A percentile compares a stretch with the other conserved stretches of the same genome.
These are phyloP conservation scores for Enteromius viviparus DNA, from an alignment of 2,797 vertebrate species.

Conservation along the genomic window DNA sequence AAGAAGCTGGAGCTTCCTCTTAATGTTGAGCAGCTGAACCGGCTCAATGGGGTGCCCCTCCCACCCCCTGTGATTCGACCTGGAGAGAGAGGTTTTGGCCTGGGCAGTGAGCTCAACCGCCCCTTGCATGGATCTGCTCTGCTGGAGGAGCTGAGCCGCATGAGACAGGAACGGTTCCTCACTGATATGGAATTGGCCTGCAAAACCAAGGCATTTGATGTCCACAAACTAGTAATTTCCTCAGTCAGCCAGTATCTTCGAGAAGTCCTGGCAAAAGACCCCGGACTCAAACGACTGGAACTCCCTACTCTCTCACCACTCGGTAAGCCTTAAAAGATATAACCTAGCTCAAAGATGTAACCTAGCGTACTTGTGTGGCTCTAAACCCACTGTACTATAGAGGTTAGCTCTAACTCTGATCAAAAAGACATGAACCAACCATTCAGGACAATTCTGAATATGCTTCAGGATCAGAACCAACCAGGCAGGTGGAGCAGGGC, in stretches of 20 bases:
- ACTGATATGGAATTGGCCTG: constrained; percentile 84
- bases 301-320: constrained; percentile 79
- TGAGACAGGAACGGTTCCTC: constrained; percentile 84
- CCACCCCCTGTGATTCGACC: constrained; percentile 77
- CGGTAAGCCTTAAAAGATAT: constrained; percentile 62
- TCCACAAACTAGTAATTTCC: constrained; percentile 84
- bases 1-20: constrained; percentile 82
- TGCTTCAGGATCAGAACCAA: not conserved
- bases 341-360: not conserved
- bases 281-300: constrained; percentile 80
- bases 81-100: constrained; percentile 77
- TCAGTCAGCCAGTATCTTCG: constrained; percentile 84
- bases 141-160: constrained; percentile 83
- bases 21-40: constrained; percentile 80
- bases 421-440: not conserved
- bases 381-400: not conserved
- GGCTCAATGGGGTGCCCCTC: constrained; percentile 76
- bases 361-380: not conserved
- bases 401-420: not conserved
- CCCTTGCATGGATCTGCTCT: constrained; percentile 77
- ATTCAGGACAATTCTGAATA: not conserved
- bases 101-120: constrained; percentile 79
- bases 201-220: constrained; percentile 85
- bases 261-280: constrained; percentile 82
- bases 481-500: not conserved